Evolutionary conservation across 2,888 invertebrate genomes (phyloP), one percentile per base, ranked within the genome.

Genomic region (Meghimatium bilineatum): DNA sequence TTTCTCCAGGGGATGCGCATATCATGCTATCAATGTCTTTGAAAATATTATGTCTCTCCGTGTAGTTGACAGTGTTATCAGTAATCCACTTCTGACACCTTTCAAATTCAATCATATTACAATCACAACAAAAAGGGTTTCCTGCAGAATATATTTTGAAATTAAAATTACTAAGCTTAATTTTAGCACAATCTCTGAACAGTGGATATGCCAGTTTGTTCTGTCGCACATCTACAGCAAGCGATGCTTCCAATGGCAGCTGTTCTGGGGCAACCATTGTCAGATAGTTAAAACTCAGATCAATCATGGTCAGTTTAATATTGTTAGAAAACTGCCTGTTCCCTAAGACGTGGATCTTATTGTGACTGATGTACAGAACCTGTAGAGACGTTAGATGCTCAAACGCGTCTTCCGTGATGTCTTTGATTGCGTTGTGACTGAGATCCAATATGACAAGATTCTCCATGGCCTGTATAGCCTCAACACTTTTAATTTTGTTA

Each of bases 61-160:
- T 38, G 14, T 34, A 49, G 44, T 76, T 84, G 32, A 14, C 29
- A 36, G 17, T 34, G 10, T 44, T 32, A 1, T 38, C 26, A 2
- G 26, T 36, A n/a, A 84, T n/a, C 79, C 79, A 75, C 6, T 44
- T 66, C 8, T 72, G 60, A 52, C 80, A 84, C 20, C 56, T 38
- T 23, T 80, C 80, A 69, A 84, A 80, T 26, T 66, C 74, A 69
- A 80, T 52, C 67, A 85, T 72, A n/a, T 71, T 14, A 44, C 86
- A 86, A 75, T 85, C 85, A 72, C 86, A 86, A 5, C 34, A 26
- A 29, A 75, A 86, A 23, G 86, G 86, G 34, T 86, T 86, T 36
- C n/a, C 23, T 17, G 80, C 67, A 0, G 81, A 78, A 5, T 26
- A 71, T 56, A 85, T 56, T 63, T 76, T 69, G 14, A 84, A 29